Conservation (phyloP, 2,888 invertebrate genomes). For the Diplazon laetatorius region DNA sequence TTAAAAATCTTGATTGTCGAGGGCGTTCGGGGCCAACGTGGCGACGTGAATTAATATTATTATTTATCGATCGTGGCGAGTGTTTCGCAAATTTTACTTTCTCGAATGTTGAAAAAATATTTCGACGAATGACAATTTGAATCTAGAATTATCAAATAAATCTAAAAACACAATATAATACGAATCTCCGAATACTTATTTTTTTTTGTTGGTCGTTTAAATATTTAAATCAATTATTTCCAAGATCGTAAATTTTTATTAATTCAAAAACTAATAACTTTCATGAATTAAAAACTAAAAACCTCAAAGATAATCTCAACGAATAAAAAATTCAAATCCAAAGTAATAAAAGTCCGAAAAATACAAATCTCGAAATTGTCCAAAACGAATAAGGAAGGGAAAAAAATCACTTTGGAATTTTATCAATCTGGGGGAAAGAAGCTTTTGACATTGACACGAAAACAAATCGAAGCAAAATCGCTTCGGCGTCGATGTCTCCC, state of each 20-base stretch:
- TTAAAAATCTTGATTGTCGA: constrained; percentile 47
- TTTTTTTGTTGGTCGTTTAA: no score
- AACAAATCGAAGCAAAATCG: constrained; percentile 52
- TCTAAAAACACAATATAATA: no score
- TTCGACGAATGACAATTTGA: no score
- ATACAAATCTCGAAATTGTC: not conserved
- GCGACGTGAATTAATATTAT: constrained; percentile 52
- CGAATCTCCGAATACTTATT: no score
- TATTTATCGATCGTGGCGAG: constrained; percentile 41
- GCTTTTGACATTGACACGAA: constrained; percentile 32
- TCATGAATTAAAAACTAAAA: no score
- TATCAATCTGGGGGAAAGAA: constrained; percentile 6
- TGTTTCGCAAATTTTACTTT: not conserved
- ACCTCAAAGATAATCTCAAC: no score
- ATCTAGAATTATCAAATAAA: no score
- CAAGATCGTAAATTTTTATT: no score
- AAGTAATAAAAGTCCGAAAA: not conserved
- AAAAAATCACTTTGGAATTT: not conserved
- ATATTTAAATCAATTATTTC: no score
- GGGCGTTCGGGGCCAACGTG: constrained; percentile 54
- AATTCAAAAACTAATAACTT: no score
- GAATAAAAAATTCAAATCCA: no score
- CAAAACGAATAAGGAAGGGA: not conserved
- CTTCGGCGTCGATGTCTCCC: constrained; percentile 57
- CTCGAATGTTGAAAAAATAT: no score